These are phyloP conservation scores for Ammospiza caudacuta DNA, from an alignment of 2,113 vertebrate species.

Conservation along the genomic window DNA sequence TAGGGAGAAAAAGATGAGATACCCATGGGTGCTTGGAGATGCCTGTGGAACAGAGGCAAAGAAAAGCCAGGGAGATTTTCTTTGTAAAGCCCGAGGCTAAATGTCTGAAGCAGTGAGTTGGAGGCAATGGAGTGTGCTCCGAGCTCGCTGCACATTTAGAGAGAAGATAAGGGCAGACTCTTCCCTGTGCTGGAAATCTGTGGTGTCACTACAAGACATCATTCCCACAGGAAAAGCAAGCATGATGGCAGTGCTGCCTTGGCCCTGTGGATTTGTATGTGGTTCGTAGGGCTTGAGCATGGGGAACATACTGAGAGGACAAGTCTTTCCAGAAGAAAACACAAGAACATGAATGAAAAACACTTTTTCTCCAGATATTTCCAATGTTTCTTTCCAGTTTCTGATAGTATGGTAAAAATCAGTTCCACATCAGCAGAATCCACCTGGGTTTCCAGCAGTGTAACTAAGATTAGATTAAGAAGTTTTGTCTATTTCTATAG, in stretches of 20 bases:
- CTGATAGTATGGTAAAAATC: not conserved
- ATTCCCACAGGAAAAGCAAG: not conserved
- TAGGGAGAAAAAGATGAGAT: not conserved
- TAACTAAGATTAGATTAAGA: not conserved
- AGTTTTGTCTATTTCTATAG: not conserved
- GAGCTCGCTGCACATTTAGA: not conserved
- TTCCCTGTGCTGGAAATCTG: not conserved
- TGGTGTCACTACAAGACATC: rapidly evolving
- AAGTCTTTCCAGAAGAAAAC: not conserved
- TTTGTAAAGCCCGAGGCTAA: not conserved
- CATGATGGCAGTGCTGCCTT: rapidly evolving
- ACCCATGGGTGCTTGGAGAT: not conserved
- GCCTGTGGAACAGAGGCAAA: not conserved
- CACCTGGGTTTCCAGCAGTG: not conserved
- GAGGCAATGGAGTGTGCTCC: not conserved
- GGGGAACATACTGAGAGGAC: not conserved
- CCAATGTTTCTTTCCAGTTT: not conserved
- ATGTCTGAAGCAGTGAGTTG: not conserved
- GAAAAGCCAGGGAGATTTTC: not conserved
- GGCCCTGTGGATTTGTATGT: not conserved
- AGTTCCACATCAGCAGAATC: not conserved
- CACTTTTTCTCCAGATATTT: not conserved
- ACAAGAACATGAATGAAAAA: not conserved
- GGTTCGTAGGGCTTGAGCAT: not conserved
- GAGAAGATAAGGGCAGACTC: not conserved